phyloP scores from a whole-genome alignment of 2,113 vertebrate genomes.

The Oriolus oriolus region DNA sequence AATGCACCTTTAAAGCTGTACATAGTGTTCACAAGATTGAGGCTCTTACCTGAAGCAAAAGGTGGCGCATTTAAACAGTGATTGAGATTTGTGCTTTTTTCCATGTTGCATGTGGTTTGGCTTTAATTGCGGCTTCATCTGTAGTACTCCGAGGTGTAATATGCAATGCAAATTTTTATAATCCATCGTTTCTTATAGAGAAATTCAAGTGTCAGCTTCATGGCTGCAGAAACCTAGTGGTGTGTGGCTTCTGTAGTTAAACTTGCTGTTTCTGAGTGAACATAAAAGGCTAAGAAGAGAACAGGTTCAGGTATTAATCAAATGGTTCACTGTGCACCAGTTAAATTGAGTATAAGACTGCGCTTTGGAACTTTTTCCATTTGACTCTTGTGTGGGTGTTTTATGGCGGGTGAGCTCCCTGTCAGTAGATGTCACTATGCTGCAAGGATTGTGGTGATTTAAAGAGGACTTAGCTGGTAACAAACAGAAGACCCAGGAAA shows the following conservation, averaged over 20 bases:
- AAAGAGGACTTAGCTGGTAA: not conserved
- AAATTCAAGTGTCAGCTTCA: not conserved
- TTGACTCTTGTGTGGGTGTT: not conserved
- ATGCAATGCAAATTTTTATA: not conserved
- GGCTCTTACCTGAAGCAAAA: not conserved
- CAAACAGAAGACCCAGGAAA: not conserved
- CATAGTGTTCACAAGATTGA: not conserved
- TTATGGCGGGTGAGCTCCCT: not conserved
- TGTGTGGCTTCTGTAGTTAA: not conserved
- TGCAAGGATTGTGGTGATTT: not conserved
- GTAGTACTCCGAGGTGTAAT: not conserved
- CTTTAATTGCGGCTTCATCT: not conserved
- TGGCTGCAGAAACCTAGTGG: not conserved
- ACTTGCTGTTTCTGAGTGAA: not conserved
- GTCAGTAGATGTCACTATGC: slow-evolving; percentile 55
- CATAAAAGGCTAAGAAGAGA: not conserved
- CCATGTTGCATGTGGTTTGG: not conserved
- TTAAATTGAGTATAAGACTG: not conserved
- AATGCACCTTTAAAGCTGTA: not conserved
- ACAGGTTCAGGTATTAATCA: not conserved
- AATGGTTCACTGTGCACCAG: not conserved
- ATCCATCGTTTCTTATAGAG: not conserved
- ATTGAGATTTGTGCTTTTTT: not conserved
- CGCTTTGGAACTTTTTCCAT: accelerated
- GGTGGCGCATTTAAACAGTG: not conserved